Percentiles rank a stretch among this genome's conserved stretches.
Conservation (phyloP, 2,797 vertebrate genomes). For the Ctenosaura bakeri region DNA sequence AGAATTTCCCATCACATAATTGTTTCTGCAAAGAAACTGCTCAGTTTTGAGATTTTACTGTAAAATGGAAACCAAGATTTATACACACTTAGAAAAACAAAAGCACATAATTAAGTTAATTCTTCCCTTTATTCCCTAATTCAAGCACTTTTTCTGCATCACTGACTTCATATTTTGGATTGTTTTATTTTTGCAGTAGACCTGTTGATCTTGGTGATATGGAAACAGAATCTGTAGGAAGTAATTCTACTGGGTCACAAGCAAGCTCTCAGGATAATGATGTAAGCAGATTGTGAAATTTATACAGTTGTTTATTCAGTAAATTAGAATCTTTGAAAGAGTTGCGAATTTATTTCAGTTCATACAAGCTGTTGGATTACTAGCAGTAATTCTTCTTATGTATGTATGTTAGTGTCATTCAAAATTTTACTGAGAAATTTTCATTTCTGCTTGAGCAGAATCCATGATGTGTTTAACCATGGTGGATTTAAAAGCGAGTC, state of each 20-base stretch:
- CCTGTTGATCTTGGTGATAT: constrained; percentile 90
- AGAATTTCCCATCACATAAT: background rate
- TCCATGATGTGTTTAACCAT: no score
- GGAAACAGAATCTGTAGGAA: constrained; percentile 88
- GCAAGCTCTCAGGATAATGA: constrained; percentile 71
- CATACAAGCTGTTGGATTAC: background rate
- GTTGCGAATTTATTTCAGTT: background rate
- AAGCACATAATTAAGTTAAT: background rate
- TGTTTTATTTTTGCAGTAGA: constrained; percentile 74
- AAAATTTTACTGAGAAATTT: background rate
- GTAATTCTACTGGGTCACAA: constrained; percentile 79
- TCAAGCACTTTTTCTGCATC: background rate
- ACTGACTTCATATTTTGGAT: background rate
- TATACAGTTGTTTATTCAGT: background rate
- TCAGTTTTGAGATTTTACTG: background rate
- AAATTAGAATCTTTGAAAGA: background rate
- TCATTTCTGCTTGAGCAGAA: background rate
- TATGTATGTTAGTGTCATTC: background rate
- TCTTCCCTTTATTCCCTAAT: background rate
- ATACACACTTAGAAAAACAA: background rate
- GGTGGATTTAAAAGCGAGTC: background rate
- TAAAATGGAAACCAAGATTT: background rate
- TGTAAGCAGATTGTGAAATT: constrained; percentile 69
- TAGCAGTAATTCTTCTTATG: background rate
- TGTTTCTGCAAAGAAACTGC: background rate